Evolutionary conservation across 2,888 invertebrate genomes (phyloP).

Genomic region (Chironomus tentans): DNA sequence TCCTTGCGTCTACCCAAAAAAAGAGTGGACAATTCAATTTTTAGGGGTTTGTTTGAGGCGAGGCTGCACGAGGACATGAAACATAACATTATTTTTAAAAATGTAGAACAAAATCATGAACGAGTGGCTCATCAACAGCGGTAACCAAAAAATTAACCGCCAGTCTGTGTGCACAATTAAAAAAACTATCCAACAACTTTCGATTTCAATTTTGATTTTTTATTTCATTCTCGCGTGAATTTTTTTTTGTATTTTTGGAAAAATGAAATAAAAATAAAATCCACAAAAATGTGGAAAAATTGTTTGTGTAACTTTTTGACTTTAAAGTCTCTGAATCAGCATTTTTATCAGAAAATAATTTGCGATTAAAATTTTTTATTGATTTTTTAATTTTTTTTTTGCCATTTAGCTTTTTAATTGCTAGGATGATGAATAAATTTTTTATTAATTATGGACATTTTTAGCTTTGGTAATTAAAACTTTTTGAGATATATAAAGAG

Average conservation of each 20-base stretch:
- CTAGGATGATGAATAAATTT: no score
- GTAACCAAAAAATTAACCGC: conserved; percentile 14
- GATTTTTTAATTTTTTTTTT: no score
- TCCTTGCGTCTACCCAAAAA: not conserved
- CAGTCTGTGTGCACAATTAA: conserved; percentile 7
- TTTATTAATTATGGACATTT: no score
- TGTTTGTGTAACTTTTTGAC: no score
- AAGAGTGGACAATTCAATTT: not conserved
- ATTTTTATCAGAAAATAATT: no score
- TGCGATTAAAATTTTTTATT: no score
- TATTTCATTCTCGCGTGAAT: not conserved
- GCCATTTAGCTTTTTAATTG: no score
- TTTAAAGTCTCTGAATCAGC: no score
- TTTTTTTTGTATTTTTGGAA: not conserved
- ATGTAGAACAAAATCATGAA: conserved; percentile 5
- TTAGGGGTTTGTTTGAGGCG: not conserved
- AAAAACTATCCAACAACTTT: conserved; percentile 15
- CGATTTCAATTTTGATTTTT: conserved; percentile 13
- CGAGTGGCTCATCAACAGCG: conserved; percentile 12
- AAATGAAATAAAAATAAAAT: not conserved
- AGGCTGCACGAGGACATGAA: not conserved
- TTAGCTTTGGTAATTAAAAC: no score
- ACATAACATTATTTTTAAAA: not conserved
- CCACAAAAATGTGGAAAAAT: no score
- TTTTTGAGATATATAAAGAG: no score